phyloP scores from a whole-genome alignment of 2,113 vertebrate genomes.

The Bubo scandiacus region DNA sequence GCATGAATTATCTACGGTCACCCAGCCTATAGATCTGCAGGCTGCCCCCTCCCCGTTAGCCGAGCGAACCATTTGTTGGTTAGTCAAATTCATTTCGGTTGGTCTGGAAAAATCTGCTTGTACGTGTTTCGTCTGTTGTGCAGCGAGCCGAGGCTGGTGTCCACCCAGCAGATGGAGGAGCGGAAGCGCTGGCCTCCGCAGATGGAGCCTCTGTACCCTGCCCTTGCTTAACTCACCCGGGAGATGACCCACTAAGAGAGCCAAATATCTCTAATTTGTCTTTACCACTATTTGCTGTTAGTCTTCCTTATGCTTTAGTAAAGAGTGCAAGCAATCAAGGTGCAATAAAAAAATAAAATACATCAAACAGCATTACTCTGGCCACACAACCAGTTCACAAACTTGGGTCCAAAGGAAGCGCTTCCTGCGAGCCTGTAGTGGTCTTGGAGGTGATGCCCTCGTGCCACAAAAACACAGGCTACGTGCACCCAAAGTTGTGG shows the following conservation, averaged over 20 bases:
- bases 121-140: not conserved
- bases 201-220: constrained; percentile 68
- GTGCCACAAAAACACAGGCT: not conserved
- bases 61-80: not conserved
- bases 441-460: not conserved
- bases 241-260: constrained; percentile 63
- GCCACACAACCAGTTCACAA: not conserved
- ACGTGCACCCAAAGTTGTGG: not conserved
- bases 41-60: not conserved
- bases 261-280: constrained; percentile 63
- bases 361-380: not conserved
- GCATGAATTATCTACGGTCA: not conserved
- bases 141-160: constrained; percentile 51
- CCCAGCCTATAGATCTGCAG: not conserved
- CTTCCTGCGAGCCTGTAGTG: not conserved
- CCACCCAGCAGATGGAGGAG: constrained; percentile 71
- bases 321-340: not conserved
- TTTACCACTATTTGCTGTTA: constrained; percentile 34
- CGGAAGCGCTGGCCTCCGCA: constrained; percentile 34
- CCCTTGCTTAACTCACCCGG: constrained; percentile 55
- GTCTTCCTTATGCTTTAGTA: constrained; percentile 17
- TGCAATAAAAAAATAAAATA: not conserved
- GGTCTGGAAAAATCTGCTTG: constrained; percentile 55
- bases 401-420: not conserved
- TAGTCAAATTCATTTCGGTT: constrained; percentile 28